Percentiles rank a stretch among this genome's conserved stretches.
Conservation (phyloP, 1,140 invertebrate genomes). For the Oedothorax gibbosus region DNA sequence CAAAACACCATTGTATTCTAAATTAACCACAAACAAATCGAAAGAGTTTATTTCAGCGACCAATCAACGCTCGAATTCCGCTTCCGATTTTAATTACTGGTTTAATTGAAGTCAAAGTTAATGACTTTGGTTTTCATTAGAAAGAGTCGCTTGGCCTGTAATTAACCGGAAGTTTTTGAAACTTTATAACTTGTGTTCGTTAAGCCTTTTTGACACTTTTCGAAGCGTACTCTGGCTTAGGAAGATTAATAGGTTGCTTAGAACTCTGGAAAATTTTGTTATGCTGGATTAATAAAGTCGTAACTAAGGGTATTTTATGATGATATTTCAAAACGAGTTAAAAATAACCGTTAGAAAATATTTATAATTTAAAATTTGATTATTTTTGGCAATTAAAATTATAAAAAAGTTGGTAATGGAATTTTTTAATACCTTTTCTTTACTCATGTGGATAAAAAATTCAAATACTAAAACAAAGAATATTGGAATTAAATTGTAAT, state of each 20-base stretch:
- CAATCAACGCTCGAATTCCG: background rate
- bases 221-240: slow-evolving; percentile 7
- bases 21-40: slow-evolving; percentile 47
- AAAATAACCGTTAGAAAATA: no score
- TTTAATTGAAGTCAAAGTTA: slow-evolving; percentile 54
- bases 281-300: no score
- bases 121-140: slow-evolving; percentile 42
- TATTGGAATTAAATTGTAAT: no score
- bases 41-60: slow-evolving; percentile 34
- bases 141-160: background rate
- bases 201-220: slow-evolving; percentile 45
- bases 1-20: slow-evolving; percentile 43
- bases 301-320: no score
- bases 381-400: no score
- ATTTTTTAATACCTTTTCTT: no score
- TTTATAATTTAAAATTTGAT: no score
- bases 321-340: no score
- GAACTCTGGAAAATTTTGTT: no score
- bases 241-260: slow-evolving; percentile 20
- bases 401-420: no score
- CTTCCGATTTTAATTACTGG: slow-evolving; percentile 23
- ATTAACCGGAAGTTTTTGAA: slow-evolving; percentile 34
- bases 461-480: no score
- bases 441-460: no score
- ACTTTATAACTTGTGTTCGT: slow-evolving; percentile 13